These are phyloP conservation scores for Eospalax fontanierii DNA, from an alignment of 2,797 vertebrate species.

Conservation along the genomic window DNA sequence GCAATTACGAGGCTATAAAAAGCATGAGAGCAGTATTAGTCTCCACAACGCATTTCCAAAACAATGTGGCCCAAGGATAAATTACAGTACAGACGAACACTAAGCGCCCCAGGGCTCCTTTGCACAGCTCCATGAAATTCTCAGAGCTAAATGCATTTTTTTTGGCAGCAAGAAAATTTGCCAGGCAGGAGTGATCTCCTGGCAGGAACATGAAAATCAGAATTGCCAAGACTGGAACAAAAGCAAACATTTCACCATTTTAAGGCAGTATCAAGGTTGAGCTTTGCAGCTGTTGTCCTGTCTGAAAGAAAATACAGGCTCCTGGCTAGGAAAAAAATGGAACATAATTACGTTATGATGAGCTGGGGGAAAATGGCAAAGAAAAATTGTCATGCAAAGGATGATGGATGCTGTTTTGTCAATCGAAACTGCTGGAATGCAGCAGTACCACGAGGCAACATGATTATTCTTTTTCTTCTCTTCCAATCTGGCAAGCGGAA, in stretches of 20 bases:
- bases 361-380: conserved; percentile 87
- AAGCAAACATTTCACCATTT: conserved; percentile 84
- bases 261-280: conserved; percentile 88
- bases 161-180: conserved; percentile 76
- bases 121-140: conserved; percentile 75
- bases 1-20: conserved; percentile 81
- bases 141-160: conserved; percentile 61
- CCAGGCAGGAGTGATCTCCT: conserved; percentile 63
- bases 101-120: conserved; percentile 54
- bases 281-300: conserved; percentile 88
- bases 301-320: conserved; percentile 84
- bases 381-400: conserved; percentile 87
- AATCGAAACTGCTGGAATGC: conserved; percentile 72
- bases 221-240: conserved; percentile 85
- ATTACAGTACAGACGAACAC: conserved; percentile 79
- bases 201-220: conserved; percentile 75
- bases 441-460: conserved; percentile 65
- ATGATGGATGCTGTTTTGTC: conserved; percentile 86
- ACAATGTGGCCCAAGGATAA: conserved; percentile 79
- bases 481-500: conserved; percentile 83
- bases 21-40: conserved; percentile 74
- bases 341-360: conserved; percentile 89
- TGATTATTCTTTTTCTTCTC: conserved; percentile 78
- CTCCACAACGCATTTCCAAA: conserved; percentile 78
- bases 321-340: conserved; percentile 86